Evolutionary conservation across 2,888 invertebrate species (phyloP).

Genomic region (Lydus trimaculatus): DNA sequence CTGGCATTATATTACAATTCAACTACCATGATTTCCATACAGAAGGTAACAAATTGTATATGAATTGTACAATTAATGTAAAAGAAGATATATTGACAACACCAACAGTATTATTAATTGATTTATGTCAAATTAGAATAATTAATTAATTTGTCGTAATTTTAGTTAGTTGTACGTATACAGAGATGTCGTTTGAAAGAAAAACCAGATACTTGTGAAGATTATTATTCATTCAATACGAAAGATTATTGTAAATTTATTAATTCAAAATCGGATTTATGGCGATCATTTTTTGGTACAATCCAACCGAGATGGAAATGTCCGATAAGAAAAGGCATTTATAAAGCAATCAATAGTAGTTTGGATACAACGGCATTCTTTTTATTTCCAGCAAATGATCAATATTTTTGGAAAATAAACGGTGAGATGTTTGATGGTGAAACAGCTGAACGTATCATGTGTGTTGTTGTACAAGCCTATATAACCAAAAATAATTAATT

Average conservation of each 20-base stretch:
- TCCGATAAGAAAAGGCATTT: slow-evolving; percentile 36
- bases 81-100: slow-evolving; percentile 24
- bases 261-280: slow-evolving; percentile 24
- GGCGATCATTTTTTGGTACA: slow-evolving; percentile 26
- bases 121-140: not conserved
- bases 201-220: slow-evolving; percentile 35
- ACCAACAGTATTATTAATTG: slow-evolving; percentile 16
- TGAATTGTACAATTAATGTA: slow-evolving; percentile 25
- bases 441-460: slow-evolving; percentile 32
- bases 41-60: slow-evolving; percentile 21
- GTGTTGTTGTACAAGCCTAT: slow-evolving; percentile 30
- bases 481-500: not conserved
- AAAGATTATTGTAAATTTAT: slow-evolving; percentile 33
- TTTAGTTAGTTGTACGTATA: slow-evolving; percentile 30
- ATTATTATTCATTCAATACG: slow-evolving; percentile 31
- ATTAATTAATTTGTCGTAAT: not conserved
- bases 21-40: slow-evolving; percentile 20
- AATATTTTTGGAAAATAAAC: slow-evolving; percentile 35
- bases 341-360: slow-evolving; percentile 24
- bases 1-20: slow-evolving; percentile 28
- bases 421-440: slow-evolving; percentile 29
- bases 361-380: slow-evolving; percentile 34
- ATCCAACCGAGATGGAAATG: slow-evolving; percentile 32
- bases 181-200: slow-evolving; percentile 32
- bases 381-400: slow-evolving; percentile 33